Evolutionary conservation across 1,140 invertebrate species (phyloP).

Genomic region (Diorhabda sublineata): DNA sequence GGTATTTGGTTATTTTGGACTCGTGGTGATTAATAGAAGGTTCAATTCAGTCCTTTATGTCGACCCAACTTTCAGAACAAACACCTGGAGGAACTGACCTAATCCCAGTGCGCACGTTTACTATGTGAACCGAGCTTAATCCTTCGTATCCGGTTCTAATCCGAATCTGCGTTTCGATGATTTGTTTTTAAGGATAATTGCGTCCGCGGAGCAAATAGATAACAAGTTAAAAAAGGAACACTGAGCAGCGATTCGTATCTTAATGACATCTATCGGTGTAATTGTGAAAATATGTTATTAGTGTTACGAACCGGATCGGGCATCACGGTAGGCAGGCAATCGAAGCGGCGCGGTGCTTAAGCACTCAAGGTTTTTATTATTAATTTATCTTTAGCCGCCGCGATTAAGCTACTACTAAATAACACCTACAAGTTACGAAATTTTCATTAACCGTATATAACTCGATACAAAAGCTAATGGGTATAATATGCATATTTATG

Average conservation of each 20-base stretch:
- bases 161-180: not conserved
- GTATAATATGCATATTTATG: not conserved
- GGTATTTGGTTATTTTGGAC: too few species aligned
- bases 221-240: too few species aligned
- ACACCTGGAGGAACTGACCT: too few species aligned
- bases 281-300: not conserved
- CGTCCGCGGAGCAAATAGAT: not conserved
- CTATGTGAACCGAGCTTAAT: too few species aligned
- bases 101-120: too few species aligned
- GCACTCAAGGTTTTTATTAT: not conserved
- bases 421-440: not conserved
- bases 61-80: too few species aligned
- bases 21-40: too few species aligned
- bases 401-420: not conserved
- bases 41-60: too few species aligned
- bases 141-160: too few species aligned
- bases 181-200: constrained; percentile 18
- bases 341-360: not conserved
- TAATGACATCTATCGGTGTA: constrained; percentile 4
- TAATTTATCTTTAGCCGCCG: not conserved
- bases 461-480: not conserved
- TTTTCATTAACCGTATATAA: not conserved
- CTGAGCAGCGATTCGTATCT: not conserved
- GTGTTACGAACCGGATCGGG: not conserved
- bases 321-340: not conserved